These are phyloP conservation scores for Coleophora flavipennella DNA, from an alignment of 2,888 invertebrate species.

Conservation along the genomic window DNA sequence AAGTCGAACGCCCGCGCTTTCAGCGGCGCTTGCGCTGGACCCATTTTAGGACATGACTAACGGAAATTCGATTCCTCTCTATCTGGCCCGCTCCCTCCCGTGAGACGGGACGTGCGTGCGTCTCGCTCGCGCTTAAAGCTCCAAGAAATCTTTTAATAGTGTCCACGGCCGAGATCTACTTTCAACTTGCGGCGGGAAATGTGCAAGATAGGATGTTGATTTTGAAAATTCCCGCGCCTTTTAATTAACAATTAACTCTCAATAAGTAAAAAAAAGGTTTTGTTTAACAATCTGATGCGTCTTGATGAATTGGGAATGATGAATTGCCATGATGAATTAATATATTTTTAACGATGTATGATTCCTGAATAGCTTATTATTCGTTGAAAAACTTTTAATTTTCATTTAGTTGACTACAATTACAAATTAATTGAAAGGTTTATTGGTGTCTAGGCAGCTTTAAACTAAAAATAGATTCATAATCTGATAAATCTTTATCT, in stretches of 20 bases:
- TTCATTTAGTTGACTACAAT: too few relatives aligned
- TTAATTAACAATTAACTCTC: constrained; percentile 8
- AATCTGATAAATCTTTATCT: constrained; percentile 31
- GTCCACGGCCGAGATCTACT: constrained; percentile 74
- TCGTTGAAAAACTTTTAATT: too few relatives aligned
- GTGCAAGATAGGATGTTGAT: constrained; percentile 37
- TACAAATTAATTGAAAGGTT: too few relatives aligned
- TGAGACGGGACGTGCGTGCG: constrained; percentile 45
- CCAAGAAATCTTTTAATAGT: constrained; percentile 74
- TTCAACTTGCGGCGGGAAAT: constrained; percentile 69
- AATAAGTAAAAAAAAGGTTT: too few relatives aligned
- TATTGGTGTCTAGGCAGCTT: constrained; percentile 7
- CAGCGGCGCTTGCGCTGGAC: constrained; percentile 73
- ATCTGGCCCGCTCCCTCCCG: constrained; percentile 65
- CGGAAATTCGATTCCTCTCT: constrained; percentile 77
- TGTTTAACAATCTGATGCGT: too few relatives aligned
- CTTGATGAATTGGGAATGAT: too few relatives aligned
- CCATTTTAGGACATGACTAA: constrained; percentile 83
- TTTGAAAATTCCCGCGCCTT: constrained; percentile 36
- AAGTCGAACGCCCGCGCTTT: constrained; percentile 69
- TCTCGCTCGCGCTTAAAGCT: constrained; percentile 69
- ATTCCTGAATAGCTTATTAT: too few relatives aligned
- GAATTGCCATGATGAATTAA: too few relatives aligned
- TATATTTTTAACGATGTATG: too few relatives aligned
- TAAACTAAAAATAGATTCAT: constrained; percentile 46